Evolutionary conservation across 2,113 vertebrate genomes (phyloP), one percentile per base, ranked within the genome.

Genomic region (Eonycteris spelaea): DNA sequence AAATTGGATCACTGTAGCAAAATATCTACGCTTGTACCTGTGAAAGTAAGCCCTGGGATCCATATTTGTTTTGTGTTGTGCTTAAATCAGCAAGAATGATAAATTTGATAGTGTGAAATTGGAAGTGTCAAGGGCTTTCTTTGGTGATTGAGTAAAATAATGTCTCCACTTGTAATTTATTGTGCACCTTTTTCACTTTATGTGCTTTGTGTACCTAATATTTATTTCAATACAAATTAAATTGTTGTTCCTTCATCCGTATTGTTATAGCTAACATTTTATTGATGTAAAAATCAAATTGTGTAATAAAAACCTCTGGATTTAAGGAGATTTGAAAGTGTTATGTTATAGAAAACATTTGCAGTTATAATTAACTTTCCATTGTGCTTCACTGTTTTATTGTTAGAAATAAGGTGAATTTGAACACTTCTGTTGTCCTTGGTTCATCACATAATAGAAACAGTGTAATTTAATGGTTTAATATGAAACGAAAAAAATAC

Each of bases 1-100:
- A 99, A 99, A 99, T 99, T 98, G 98, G 98, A 99, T 99, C 99
- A 98, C 97, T 96, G 95, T 97, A 98, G 98, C 98, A 98, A 99
- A 98, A 99, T 98, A 98, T 98, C 99, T 98, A 86, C 98, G 98
- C 98, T 97, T 95, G 97, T 98, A 98, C 98, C 98, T 98, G 97
- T 98, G 98, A 98, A 99, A 97, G 98, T 98, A 98, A 98, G 98
- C 98, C 95, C 96, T 97, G 98, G 97, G 97, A 98, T 99, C 98
- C 98, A 98, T 98, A 99, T 98, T 98, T 98, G 98, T 98, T 98
- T 97, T 98, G 98, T 98, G 97, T 98, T 98, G 97, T 99, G 98
- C 99, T 99, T 99, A 99, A 99, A 99, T 99, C 99, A 99, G 99
- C 99, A 99, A 98, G 98, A 99, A 99, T 99, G 98, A 99, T 99